Evolutionary conservation across 2,113 vertebrate genomes (phyloP).

Genomic region (Podarcis raffonei): DNA sequence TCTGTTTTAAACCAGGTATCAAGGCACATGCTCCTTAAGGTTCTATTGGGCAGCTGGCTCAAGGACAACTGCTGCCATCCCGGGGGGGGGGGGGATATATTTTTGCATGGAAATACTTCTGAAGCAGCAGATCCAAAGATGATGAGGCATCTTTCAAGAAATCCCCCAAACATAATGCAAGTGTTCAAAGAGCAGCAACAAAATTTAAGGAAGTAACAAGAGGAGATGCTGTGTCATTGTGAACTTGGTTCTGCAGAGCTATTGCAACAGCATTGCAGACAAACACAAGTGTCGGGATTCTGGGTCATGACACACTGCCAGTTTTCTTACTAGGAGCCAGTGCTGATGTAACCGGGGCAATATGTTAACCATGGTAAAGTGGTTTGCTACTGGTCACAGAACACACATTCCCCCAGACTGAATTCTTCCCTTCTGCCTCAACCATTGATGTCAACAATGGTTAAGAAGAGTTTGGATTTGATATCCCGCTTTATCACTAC

Average conservation of each 20-base stretch:
- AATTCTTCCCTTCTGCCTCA: background rate
- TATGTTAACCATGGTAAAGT: background rate
- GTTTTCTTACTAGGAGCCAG: background rate
- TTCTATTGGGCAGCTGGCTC: background rate
- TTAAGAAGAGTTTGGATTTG: background rate
- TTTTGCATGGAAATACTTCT: background rate
- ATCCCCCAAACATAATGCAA: slow-evolving; percentile 12
- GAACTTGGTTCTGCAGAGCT: background rate
- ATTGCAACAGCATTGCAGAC: background rate
- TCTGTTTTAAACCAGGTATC: background rate
- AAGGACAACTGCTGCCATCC: background rate
- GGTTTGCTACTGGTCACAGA: background rate
- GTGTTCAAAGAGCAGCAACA: slow-evolving; percentile 21
- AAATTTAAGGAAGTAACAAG: background rate
- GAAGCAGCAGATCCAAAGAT: background rate
- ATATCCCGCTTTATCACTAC: too few relatives aligned
- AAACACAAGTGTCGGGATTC: background rate
- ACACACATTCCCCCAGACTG: background rate
- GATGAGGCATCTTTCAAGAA: background rate
- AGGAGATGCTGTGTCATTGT: background rate
- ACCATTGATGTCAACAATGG: background rate
- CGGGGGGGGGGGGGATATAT: background rate
- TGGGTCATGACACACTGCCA: background rate
- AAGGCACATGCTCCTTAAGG: slow-evolving; percentile 8
- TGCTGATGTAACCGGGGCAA: background rate